Base-by-base conservation (phyloP, 2,113 vertebrate species). In the Aix galericulata region DNA sequence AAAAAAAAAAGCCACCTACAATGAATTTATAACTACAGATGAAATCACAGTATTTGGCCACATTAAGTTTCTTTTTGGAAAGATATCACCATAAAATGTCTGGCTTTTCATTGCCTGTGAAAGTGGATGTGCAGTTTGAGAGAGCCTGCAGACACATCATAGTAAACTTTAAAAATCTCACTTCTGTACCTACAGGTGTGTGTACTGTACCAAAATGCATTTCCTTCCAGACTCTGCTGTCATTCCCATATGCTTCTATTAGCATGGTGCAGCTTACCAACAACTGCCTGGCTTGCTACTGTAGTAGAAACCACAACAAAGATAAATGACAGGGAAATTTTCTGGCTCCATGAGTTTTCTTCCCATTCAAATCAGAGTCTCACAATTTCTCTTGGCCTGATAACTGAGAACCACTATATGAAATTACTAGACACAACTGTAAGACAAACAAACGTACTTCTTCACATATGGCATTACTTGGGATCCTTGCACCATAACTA, bases 381-480 rank as follows among this genome's bases (percentile, higher is more conserved):
- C 11, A 1, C 18, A 18, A 11, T 72, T 60, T 92, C 53, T 86
- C 52, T 52, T 48, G 22, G 38, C 31, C 86, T 83, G 36, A 31
- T 67, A 77, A 42, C 21, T 63, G 20, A 83, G 63, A 90, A 83
- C 50, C 46, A 38, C 12, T 52, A 94, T 60, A 68, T 62, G 10
- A 82, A 92, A 56, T 75, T 44, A 31, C 38, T 48, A 11, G 53
- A 52, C 17, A 50, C 59, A 83, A 60, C 53, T 55, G 31, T 38
- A 89, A 89, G 36, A 34, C 67, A 93, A 82, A 56, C 42, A 62
- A 29, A 87, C 76, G 20, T 56, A 38, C 5, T 46, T 22, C 42
- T 75, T 86, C 34, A 58, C 48, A 22, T 18, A n/a, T 0, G 0
- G 20, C 3, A 50, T 0, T 79, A 8, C 58, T 64, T 6, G 0